Evolutionary conservation across 2,888 invertebrate species (phyloP).

Genomic region (Cantharis lateralis): DNA sequence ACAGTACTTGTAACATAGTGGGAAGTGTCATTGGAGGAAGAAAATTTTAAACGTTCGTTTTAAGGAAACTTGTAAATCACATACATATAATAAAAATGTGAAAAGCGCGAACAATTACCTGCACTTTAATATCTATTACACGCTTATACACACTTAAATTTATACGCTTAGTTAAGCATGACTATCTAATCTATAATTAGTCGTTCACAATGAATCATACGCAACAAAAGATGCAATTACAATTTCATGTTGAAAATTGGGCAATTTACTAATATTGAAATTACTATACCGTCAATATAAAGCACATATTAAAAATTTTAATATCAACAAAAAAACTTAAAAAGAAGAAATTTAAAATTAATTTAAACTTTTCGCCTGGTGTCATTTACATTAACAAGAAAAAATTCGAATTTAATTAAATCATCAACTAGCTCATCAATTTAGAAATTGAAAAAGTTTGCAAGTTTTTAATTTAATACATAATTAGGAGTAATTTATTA

Average conservation of each 20-base stretch:
- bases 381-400: slow-evolving; percentile 19
- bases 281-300: neutral
- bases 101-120: slow-evolving; percentile 26
- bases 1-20: neutral
- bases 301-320: neutral
- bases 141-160: slow-evolving; percentile 37
- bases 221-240: slow-evolving; percentile 6
- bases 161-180: slow-evolving; percentile 46
- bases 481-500: neutral
- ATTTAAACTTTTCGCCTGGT: slow-evolving; percentile 16
- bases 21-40: neutral
- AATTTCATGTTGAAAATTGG: neutral
- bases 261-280: neutral
- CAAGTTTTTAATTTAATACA: slow-evolving; percentile 18
- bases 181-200: slow-evolving; percentile 47
- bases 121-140: slow-evolving; percentile 29
- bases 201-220: slow-evolving; percentile 33
- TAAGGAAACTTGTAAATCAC: slow-evolving; percentile 24
- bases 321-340: neutral
- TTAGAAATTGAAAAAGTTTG: slow-evolving; percentile 26
- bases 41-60: slow-evolving; percentile 14
- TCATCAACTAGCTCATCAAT: slow-evolving; percentile 21
- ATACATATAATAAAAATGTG: slow-evolving; percentile 3
- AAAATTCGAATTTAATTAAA: slow-evolving; percentile 26
- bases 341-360: slow-evolving; percentile 16